Conservation (phyloP, 2,797 vertebrate species). For the Clamator glandarius region DNA sequence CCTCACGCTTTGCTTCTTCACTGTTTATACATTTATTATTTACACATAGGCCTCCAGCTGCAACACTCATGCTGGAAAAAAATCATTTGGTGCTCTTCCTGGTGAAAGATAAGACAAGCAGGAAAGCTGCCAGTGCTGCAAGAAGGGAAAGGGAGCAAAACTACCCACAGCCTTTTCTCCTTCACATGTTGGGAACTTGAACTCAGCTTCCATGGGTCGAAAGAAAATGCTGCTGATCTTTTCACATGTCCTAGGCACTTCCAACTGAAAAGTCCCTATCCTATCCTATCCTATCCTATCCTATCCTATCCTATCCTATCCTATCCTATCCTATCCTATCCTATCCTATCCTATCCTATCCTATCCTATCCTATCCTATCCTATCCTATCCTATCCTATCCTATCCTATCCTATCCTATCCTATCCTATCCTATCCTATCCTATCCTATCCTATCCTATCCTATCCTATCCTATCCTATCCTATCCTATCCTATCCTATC, state of each 20-base stretch:
- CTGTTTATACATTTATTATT: not conserved
- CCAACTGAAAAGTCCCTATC: not conserved
- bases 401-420: not conserved
- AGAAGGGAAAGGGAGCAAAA: not conserved
- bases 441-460: not conserved
- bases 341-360: not conserved
- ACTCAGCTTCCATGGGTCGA: not conserved
- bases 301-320: not conserved
- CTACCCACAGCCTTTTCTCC: not conserved
- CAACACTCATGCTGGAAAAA: not conserved
- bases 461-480: not conserved
- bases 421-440: not conserved
- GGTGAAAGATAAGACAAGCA: slow-evolving; percentile 8
- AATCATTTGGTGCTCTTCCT: not conserved
- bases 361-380: not conserved
- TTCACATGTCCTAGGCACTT: not conserved
- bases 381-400: not conserved
- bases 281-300: not conserved
- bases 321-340: not conserved
- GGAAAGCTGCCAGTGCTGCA: not conserved
- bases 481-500: not conserved
- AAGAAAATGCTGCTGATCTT: not conserved
- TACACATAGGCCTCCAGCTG: slow-evolving; percentile 28
- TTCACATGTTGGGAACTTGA: accelerated
- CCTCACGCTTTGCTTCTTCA: not conserved